These are phyloP conservation scores for Emydoidea blandingii DNA, from an alignment of 2,797 vertebrate species.

Conservation along the genomic window DNA sequence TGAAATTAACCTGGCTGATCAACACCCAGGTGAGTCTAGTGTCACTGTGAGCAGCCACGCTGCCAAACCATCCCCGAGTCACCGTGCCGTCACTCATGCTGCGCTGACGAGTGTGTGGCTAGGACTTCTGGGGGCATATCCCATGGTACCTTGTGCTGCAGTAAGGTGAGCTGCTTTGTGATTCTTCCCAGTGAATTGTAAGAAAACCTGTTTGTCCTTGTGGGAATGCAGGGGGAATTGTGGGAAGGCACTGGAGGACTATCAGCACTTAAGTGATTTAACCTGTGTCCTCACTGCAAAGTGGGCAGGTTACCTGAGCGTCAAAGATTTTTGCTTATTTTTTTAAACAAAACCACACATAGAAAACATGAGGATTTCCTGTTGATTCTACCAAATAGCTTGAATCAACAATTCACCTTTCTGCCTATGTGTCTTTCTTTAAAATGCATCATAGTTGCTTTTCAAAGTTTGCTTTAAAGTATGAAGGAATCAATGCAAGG, in stretches of 20 bases:
- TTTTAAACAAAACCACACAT: background rate
- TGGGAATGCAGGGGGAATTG: no score
- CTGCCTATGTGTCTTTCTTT: background rate
- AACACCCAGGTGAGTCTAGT: background rate
- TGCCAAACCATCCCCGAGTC: background rate
- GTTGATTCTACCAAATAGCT: conserved; percentile 3
- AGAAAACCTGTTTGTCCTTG: no score
- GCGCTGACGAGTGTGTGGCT: no score
- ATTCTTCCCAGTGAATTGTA: no score
- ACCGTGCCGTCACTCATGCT: background rate
- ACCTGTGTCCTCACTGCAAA: no score
- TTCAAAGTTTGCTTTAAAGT: conserved; percentile 28
- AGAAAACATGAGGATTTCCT: accelerated
- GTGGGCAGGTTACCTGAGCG: background rate
- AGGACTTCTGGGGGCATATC: no score
- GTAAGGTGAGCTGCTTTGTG: no score
- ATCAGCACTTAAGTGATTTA: no score
- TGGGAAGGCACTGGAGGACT: no score
- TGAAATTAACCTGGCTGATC: background rate
- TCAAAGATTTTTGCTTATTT: accelerated
- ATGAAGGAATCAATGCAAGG: background rate
- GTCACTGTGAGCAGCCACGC: background rate
- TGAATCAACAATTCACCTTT: conserved; percentile 59
- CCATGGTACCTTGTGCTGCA: no score
- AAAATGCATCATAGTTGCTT: accelerated